phyloP scores from a whole-genome alignment of 2,113 vertebrate species.

The Aegithalos caudatus region DNA sequence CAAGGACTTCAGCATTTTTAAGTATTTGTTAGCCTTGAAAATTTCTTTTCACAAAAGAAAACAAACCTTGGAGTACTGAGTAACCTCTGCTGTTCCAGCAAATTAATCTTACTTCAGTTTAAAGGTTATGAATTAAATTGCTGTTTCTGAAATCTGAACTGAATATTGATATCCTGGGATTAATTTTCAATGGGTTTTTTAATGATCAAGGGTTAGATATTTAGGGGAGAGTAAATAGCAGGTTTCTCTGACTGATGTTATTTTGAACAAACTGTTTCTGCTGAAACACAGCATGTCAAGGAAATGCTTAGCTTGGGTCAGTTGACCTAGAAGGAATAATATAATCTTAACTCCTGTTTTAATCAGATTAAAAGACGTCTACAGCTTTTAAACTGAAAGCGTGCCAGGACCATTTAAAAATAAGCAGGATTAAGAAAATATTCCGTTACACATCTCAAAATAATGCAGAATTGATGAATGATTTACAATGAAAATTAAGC shows the following conservation, averaged over 20 bases:
- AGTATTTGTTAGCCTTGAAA: conserved; percentile 11
- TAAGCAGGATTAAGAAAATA: not conserved
- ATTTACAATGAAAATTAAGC: not conserved
- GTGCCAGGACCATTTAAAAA: not conserved
- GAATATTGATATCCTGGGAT: not conserved
- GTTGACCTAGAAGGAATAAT: conserved; percentile 4
- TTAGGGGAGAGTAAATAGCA: not conserved
- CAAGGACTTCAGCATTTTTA: conserved; percentile 1
- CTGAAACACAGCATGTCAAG: not conserved
- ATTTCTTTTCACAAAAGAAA: not conserved
- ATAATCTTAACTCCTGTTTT: not conserved
- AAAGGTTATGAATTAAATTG: conserved; percentile 7
- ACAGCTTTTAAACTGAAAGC: not conserved
- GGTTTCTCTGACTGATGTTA: not conserved
- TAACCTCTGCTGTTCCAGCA: not conserved
- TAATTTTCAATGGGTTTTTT: not conserved
- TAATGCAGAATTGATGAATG: conserved; percentile 1
- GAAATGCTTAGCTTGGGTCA: not conserved
- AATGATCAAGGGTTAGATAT: not conserved
- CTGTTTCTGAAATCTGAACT: not conserved
- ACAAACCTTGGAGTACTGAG: not conserved
- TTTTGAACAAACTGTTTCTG: not conserved
- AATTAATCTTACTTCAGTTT: not conserved
- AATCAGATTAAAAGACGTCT: conserved; percentile 6
- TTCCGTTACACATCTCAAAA: not conserved